Base-by-base conservation (phyloP, 2,888 invertebrate genomes). In the Hybos culiciformis region DNA sequence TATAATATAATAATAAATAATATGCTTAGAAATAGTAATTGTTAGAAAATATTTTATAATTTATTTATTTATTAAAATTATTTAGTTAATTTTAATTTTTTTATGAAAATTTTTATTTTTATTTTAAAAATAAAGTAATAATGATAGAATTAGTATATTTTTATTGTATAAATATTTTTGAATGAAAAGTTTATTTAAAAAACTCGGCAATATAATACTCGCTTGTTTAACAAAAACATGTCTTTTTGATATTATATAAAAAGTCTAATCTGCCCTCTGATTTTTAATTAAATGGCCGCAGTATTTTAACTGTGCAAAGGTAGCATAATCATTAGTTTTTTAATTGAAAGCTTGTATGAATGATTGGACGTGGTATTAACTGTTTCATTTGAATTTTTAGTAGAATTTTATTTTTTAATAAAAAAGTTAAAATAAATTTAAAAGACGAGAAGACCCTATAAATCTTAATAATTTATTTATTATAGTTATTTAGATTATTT, bases 321-420 rank as follows among this genome's bases (percentile, higher is more conserved):
- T 80, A 82, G 78, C 80, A 78, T 78, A 80, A 80, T 77, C 69
- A 77, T 70, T 81, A 75, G 79, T 77, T 74, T 78, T 72, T 80
- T 83, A 78, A 83, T 78, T 82, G 70, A 63, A 72, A 75, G 72
- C 80, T 81, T 63, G 80, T 68, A 83, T 83, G 80, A 82, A 82
- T 57, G 80, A 75, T 73, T 76, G 64, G 62, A 80, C 75, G 73
- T 77, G 55, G 72, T 71, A 74, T 70, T 63, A 59, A 58, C 72
- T 77, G 72, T 78, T 77, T 66, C 51, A 70, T 67, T 55, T 67
- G 68, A 64, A 61, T 53, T 63, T 58, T 62, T 55, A 49, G 51
- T 68, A 64, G 53, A 75, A 75, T 61, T 74, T 74, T 62, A 68
- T 66, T 67, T 70, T 69, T 70, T 62, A 70, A 67, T 75, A 50